Base-by-base conservation (phyloP, 2,113 vertebrate species). In the Gnathonemus longibarbis region DNA sequence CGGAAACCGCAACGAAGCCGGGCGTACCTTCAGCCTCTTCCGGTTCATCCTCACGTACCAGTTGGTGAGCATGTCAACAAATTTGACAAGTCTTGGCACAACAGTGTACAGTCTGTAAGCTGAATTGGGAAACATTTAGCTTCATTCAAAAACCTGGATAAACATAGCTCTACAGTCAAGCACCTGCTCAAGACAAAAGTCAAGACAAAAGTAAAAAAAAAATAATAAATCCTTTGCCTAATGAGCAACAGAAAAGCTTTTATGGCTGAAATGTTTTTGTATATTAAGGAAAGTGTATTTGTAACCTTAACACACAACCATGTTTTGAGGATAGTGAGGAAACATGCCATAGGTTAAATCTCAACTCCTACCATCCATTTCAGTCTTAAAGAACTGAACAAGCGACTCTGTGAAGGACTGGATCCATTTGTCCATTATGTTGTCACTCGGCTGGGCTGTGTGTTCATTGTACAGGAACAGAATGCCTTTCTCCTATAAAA, bases 21-120 rank as follows among this genome's bases (percentile, higher is more conserved):
- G n/a, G 9, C 94, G 93, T 95, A 99, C 98, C 98, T 99, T 99
- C 58, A 99, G 95, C 6, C 98, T 96, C 91, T 97, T 96, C 89
- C 98, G 97, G 94, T 99, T 99, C 95, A 97, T 99, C 92, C 98
- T 95, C 88, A 99, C 97, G 4, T 99, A 99, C 98, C 98, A 99
- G 93, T 99, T 99, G 92, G 98, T 99, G 88, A 99, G 96, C 95
- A 97, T 94, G 94, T 99, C 98, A 87, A 99, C 98, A 94, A 98
- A 99, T 94, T 97, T 99, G 92, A 99, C 98, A 19, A 99, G 95
- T 70, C 96, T 97, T 84, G 98, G 98, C 52, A 99, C 98, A 53
- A 99, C 98, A 0, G 98, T 99, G 92, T 99, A 99, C 42, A 99
- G 96, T 90, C 96, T 97, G 91, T 99, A 99, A 66, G 95, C 98